A percentile compares a stretch with the other conserved stretches of the same genome.
Conservation (phyloP, 2,888 invertebrate genomes). For the Diadegma fenestrale region DNA sequence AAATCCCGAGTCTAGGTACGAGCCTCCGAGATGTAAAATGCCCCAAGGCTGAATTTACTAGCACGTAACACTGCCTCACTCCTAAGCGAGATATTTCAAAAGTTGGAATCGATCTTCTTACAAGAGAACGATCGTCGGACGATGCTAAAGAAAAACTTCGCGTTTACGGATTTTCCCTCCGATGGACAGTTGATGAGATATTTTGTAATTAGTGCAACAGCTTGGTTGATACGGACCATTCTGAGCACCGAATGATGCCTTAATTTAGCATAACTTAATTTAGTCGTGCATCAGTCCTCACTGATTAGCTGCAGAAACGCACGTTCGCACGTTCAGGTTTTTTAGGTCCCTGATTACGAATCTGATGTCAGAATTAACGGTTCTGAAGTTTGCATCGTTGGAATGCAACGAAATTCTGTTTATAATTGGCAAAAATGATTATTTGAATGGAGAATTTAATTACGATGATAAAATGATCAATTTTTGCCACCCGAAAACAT, state of each 20-base stretch:
- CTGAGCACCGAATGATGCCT: neutral
- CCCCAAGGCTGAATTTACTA: slow-evolving; percentile 16
- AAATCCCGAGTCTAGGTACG: slow-evolving; percentile 34
- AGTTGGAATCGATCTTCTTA: neutral
- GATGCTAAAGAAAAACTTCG: neutral
- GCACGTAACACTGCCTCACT: neutral
- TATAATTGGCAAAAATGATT: too few relatives aligned
- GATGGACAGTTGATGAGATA: neutral
- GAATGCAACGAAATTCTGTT: too few relatives aligned
- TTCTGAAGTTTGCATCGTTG: too few relatives aligned
- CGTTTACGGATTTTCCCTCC: neutral
- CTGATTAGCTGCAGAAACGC: too few relatives aligned
- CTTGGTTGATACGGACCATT: neutral
- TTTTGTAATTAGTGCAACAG: neutral
- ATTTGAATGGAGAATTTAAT: too few relatives aligned
- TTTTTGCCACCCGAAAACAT: too few relatives aligned
- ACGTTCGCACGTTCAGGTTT: too few relatives aligned
- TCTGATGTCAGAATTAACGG: too few relatives aligned
- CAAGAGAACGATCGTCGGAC: neutral
- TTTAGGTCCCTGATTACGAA: too few relatives aligned
- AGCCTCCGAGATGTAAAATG: neutral
- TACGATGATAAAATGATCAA: too few relatives aligned
- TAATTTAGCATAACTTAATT: too few relatives aligned
- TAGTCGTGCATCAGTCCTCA: too few relatives aligned
- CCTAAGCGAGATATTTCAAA: neutral